A percentile compares a stretch with the other conserved stretches of the same genome.
Conservation (phyloP, 92 coral and sea anemone species). For the Galaxea fascicularis region DNA sequence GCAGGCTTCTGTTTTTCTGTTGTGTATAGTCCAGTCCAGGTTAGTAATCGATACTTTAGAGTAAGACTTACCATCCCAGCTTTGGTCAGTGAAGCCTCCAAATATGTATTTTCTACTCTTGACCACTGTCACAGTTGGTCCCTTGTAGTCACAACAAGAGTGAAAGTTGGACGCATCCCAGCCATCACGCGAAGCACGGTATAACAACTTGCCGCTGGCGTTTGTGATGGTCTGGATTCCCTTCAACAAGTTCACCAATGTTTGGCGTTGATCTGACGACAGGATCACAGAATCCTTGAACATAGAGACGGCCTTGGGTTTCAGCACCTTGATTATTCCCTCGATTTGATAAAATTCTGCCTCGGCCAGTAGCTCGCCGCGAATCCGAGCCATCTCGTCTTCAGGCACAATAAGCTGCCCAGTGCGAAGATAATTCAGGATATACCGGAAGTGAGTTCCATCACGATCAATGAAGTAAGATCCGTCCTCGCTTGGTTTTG, state of each 20-base stretch:
- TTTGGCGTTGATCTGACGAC: constrained; percentile 47
- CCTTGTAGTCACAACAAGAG: constrained; percentile 64
- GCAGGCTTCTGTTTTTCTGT: too few species aligned
- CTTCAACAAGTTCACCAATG: constrained; percentile 44
- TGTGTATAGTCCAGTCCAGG: too few species aligned
- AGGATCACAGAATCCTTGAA: constrained; percentile 50
- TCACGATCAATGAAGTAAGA: constrained; percentile 84
- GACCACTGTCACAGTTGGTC: constrained; percentile 67
- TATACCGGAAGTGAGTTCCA: constrained; percentile 73
- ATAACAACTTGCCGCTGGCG: constrained; percentile 16
- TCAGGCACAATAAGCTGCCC: constrained; percentile 70
- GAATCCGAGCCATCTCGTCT: constrained; percentile 43
- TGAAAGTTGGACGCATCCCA: constrained; percentile 71
- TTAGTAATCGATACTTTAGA: too few species aligned
- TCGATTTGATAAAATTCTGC: constrained; percentile 79
- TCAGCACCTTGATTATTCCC: constrained; percentile 66
- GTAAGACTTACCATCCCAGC: constrained; percentile 72
- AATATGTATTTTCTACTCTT: constrained; percentile 55
- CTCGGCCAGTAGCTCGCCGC: constrained; percentile 69
- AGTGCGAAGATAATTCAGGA: constrained; percentile 72
- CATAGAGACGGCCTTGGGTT: constrained; percentile 48
- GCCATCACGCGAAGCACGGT: constrained; percentile 69
- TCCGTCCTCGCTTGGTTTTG: constrained; percentile 80
- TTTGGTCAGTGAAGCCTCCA: constrained; percentile 67
- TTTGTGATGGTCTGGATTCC: constrained; percentile 32